A percentile compares a stretch with the other conserved stretches of the same genome.
These are phyloP conservation scores for Cyclopterus lumpus DNA, from an alignment of 2,797 vertebrate genomes.

Conservation along the genomic window DNA sequence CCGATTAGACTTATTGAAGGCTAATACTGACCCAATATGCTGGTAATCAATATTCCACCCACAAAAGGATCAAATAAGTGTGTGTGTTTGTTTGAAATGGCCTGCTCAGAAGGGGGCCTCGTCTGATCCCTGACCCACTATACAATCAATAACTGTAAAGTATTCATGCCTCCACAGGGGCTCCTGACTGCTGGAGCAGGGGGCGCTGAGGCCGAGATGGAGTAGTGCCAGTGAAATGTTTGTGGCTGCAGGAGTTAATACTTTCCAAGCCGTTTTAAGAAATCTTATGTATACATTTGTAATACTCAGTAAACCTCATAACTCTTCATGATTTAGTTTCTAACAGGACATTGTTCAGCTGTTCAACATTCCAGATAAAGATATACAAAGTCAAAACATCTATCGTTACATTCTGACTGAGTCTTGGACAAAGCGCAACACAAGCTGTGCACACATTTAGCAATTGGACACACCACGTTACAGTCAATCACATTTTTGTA, in stretches of 20 bases:
- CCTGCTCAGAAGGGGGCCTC: conserved; percentile 34
- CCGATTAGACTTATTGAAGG: neutral
- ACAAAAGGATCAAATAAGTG: conserved; percentile 1
- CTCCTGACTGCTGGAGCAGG: conserved; percentile 49
- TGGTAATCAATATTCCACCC: conserved; percentile 15
- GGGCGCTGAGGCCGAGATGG: too few species aligned
- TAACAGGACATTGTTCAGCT: conserved; percentile 13
- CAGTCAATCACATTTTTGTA: neutral
- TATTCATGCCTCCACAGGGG: conserved; percentile 62
- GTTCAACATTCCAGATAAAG: conserved; percentile 12
- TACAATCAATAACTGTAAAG: conserved; percentile 57
- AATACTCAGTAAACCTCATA: neutral
- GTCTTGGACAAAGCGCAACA: neutral
- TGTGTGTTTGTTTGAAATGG: conserved; percentile 18
- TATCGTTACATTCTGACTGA: conserved; percentile 7
- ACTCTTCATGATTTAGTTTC: conserved; percentile 18
- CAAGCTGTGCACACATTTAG: neutral
- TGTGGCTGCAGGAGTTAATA: too few species aligned
- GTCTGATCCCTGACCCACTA: conserved; percentile 50
- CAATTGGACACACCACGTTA: neutral
- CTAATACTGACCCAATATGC: neutral
- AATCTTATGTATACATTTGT: too few species aligned
- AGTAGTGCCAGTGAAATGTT: too few species aligned
- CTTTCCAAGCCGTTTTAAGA: too few species aligned
- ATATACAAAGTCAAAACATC: conserved; percentile 1